Evolutionary conservation across 2,797 vertebrate species (phyloP).

Genomic region (Silurus aristotelis): DNA sequence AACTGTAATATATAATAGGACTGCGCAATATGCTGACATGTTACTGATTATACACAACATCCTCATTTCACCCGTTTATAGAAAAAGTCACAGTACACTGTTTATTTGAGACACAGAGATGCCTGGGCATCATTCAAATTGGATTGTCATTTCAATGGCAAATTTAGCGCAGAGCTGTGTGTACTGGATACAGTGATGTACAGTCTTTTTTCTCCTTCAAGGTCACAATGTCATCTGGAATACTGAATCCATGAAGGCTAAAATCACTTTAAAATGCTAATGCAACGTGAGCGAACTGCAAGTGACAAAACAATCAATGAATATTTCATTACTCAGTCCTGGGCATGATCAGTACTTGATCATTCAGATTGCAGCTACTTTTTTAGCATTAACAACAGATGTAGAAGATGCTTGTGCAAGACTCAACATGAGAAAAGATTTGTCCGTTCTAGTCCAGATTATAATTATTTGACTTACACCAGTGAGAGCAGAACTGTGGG

Average conservation of each 20-base stretch:
- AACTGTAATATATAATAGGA: background rate
- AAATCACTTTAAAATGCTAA: constrained; percentile 37
- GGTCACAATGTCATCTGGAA: constrained; percentile 5
- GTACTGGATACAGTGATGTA: background rate
- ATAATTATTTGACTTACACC: background rate
- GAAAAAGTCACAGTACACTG: background rate
- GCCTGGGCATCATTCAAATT: background rate
- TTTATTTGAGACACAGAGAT: constrained; percentile 2
- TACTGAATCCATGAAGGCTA: background rate
- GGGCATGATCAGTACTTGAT: background rate
- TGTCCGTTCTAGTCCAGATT: background rate
- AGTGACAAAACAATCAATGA: constrained; percentile 10
- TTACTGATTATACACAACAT: background rate
- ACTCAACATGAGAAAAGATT: background rate
- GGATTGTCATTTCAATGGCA: background rate
- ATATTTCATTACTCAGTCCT: constrained; percentile 28
- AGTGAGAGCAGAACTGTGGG: background rate
- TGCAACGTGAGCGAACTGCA: background rate
- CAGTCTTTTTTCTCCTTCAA: background rate
- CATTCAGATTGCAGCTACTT: background rate
- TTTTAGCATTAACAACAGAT: background rate
- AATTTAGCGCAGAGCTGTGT: background rate
- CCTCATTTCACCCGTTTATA: background rate
- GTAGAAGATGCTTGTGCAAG: background rate
- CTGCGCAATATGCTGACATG: background rate